These are phyloP conservation scores for Echinops telfairi DNA, from an alignment of 2,113 vertebrate genomes.

Conservation along the genomic window DNA sequence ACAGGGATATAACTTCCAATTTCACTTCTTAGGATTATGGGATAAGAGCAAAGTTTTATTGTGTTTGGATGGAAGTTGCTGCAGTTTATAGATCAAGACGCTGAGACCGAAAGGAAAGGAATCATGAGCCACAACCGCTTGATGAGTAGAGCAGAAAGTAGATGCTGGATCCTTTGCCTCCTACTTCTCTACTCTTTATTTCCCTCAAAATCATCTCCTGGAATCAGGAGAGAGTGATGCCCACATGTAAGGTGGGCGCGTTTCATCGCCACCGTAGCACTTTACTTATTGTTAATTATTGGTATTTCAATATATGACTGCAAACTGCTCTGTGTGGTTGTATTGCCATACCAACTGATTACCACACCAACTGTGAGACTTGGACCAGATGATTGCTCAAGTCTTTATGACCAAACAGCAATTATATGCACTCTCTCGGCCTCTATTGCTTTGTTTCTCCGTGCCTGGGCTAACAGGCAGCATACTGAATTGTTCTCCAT, in stretches of 20 bases:
- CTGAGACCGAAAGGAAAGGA: neutral
- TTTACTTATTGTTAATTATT: constrained; percentile 40
- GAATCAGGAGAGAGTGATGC: constrained; percentile 28
- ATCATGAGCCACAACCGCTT: neutral
- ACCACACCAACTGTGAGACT: neutral
- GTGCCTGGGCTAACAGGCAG: neutral
- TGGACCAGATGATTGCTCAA: neutral
- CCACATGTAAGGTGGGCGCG: neutral
- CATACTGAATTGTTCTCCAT: neutral
- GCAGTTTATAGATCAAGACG: neutral
- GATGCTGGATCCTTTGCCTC: neutral
- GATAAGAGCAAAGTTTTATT: neutral
- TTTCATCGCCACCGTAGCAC: constrained; percentile 30
- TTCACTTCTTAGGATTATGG: neutral
- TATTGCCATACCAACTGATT: constrained; percentile 23
- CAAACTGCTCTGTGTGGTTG: neutral
- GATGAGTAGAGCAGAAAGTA: neutral
- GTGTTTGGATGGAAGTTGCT: neutral
- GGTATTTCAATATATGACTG: constrained; percentile 15
- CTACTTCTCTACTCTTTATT: neutral
- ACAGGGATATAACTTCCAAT: neutral
- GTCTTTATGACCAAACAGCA: constrained; percentile 27
- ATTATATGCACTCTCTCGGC: neutral
- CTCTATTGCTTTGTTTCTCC: neutral
- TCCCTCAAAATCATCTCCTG: neutral